Conservation (phyloP, 2,888 invertebrate species). For the Zele albiditarsus region DNA sequence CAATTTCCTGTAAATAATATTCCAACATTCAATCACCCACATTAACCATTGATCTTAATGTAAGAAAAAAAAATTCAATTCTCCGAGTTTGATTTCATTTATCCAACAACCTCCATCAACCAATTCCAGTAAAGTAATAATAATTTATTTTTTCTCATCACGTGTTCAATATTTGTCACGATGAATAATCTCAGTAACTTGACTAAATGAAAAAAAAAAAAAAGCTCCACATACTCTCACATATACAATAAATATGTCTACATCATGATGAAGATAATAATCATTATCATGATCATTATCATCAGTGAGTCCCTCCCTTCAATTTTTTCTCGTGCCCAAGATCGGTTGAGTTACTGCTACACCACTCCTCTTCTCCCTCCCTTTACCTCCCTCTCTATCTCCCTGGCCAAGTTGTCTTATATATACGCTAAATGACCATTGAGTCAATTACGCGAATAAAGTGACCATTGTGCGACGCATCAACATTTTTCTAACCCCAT, state of each 20-base stretch:
- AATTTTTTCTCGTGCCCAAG: slow-evolving; percentile 11
- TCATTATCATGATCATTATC: slow-evolving; percentile 29
- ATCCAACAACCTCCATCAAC: neutral
- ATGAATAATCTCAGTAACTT: neutral
- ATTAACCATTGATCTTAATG: too few species aligned
- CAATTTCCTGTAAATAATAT: too few species aligned
- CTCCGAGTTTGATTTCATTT: neutral
- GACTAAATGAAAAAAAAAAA: neutral
- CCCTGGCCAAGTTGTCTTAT: slow-evolving; percentile 36
- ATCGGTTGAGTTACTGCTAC: slow-evolving; percentile 37
- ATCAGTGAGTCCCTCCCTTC: slow-evolving; percentile 17
- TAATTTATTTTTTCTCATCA: neutral
- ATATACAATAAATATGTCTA: neutral
- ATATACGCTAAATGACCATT: slow-evolving; percentile 65
- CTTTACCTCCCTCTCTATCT: slow-evolving; percentile 28
- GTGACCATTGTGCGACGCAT: slow-evolving; percentile 67
- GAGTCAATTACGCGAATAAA: slow-evolving; percentile 70
- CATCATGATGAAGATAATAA: slow-evolving; percentile 19
- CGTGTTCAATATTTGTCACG: neutral
- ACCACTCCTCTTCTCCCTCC: slow-evolving; percentile 18
- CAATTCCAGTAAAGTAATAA: neutral
- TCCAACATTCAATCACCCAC: too few species aligned
- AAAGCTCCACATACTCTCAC: neutral
- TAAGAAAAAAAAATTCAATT: too few species aligned
- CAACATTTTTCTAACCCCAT: slow-evolving; percentile 68